Conservation (phyloP, 2,113 vertebrate species). For the Bombycilla garrulus region DNA sequence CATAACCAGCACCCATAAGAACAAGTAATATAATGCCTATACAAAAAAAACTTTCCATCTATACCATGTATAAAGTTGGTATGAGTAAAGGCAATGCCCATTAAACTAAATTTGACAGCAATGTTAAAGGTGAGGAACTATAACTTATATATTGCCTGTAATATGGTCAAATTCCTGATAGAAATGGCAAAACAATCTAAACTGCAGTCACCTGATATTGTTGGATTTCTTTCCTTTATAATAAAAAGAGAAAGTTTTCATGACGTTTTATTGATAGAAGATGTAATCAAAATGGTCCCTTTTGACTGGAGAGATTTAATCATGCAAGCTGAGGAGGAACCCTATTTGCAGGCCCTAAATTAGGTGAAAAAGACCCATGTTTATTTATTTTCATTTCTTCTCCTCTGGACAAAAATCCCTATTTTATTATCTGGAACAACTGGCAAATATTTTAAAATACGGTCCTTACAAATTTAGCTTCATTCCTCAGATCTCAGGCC, state of each 20-base stretch:
- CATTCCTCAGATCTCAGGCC: conserved; percentile 25
- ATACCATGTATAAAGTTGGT: not conserved
- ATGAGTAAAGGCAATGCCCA: not conserved
- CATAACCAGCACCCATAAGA: not conserved
- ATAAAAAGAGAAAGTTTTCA: not conserved
- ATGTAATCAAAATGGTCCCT: not conserved
- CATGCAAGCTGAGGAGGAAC: not conserved
- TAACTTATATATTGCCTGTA: not conserved
- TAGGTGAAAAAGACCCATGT: conserved; percentile 20
- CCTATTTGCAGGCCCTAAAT: conserved; percentile 41
- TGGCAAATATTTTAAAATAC: conserved; percentile 36
- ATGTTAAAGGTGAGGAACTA: not conserved
- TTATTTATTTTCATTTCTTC: conserved; percentile 51
- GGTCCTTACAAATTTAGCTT: conserved; percentile 23
- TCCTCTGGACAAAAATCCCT: conserved; percentile 10
- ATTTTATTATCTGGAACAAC: conserved; percentile 40
- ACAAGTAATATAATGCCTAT: not conserved
- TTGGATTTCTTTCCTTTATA: not conserved
- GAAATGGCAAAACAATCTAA: not conserved
- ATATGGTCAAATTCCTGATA: not conserved
- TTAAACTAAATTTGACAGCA: not conserved
- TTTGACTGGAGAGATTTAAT: conserved; percentile 23
- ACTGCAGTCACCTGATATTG: not conserved
- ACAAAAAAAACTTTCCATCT: not conserved
- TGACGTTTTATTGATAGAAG: conserved; percentile 24